phyloP scores from a whole-genome alignment of 2,797 vertebrate species.

The Chrosomus eos region DNA sequence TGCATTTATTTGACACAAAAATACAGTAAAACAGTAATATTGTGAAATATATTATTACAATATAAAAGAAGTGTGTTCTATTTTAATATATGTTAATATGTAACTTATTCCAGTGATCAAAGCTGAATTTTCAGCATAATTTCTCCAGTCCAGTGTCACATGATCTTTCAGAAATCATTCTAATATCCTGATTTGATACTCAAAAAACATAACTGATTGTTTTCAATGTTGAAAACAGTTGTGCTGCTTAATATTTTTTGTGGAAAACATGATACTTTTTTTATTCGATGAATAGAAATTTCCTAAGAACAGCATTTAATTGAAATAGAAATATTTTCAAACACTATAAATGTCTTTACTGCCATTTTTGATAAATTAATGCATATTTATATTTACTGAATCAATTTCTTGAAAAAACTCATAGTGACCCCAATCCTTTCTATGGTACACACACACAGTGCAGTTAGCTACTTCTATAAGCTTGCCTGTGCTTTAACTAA shows the following conservation, averaged over 20 bases:
- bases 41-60: neutral
- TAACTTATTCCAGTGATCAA: neutral
- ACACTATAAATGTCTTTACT: neutral
- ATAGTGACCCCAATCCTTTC: neutral
- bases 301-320: neutral
- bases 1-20: neutral
- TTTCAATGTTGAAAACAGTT: neutral
- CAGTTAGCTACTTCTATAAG: neutral
- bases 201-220: neutral
- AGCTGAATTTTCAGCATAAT: neutral
- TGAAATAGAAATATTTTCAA: neutral
- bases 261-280: neutral
- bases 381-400: too few relatives aligned
- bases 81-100: neutral
- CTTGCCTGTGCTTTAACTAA: neutral
- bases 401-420: neutral
- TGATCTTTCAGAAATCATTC: neutral
- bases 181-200: neutral
- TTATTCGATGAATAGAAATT: neutral
- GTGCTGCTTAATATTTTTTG: neutral
- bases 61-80: neutral
- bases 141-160: neutral
- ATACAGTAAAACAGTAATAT: neutral
- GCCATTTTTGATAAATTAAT: neutral
- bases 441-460: neutral